Evolutionary conservation across 2,797 vertebrate genomes (phyloP).

Genomic region (Enteromius anoplus): DNA sequence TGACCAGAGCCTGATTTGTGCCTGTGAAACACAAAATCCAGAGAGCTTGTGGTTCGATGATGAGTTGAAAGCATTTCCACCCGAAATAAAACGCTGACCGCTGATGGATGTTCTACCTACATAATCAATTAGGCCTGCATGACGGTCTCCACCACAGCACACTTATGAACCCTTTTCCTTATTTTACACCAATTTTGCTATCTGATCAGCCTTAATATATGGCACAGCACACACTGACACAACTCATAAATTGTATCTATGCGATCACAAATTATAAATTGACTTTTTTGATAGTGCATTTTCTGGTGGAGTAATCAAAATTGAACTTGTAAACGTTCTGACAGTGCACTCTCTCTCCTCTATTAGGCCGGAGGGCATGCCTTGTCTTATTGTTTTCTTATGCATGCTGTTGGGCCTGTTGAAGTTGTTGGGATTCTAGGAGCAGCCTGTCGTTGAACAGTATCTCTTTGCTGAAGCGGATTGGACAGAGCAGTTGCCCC

Average conservation of each 20-base stretch:
- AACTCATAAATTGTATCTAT: conserved; percentile 15
- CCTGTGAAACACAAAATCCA: conserved; percentile 11
- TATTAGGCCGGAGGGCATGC: conserved; percentile 11
- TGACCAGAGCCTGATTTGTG: background rate
- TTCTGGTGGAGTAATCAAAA: conserved; percentile 38
- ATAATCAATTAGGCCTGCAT: conserved; percentile 15
- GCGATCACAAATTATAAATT: conserved; percentile 27
- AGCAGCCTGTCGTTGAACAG: conserved; percentile 12
- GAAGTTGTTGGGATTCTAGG: background rate
- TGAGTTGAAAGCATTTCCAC: conserved; percentile 24
- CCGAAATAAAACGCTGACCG: conserved; percentile 5
- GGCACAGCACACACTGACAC: background rate
- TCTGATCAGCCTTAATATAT: conserved; percentile 23
- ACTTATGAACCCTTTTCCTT: conserved; percentile 6
- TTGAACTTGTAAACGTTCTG: background rate
- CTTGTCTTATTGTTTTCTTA: conserved; percentile 23
- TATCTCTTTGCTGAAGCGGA: background rate
- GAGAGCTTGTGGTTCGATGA: conserved; percentile 3
- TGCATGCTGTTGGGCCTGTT: conserved; percentile 7
- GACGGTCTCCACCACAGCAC: background rate
- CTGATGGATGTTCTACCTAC: conserved; percentile 19
- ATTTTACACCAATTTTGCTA: conserved; percentile 23
- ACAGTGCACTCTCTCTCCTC: conserved; percentile 7
- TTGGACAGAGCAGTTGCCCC: conserved; percentile 14
- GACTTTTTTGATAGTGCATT: conserved; percentile 9